Percentiles rank a stretch among this genome's conserved stretches.
Conservation (phyloP, 2,888 invertebrate genomes). For the Archips xylosteana region DNA sequence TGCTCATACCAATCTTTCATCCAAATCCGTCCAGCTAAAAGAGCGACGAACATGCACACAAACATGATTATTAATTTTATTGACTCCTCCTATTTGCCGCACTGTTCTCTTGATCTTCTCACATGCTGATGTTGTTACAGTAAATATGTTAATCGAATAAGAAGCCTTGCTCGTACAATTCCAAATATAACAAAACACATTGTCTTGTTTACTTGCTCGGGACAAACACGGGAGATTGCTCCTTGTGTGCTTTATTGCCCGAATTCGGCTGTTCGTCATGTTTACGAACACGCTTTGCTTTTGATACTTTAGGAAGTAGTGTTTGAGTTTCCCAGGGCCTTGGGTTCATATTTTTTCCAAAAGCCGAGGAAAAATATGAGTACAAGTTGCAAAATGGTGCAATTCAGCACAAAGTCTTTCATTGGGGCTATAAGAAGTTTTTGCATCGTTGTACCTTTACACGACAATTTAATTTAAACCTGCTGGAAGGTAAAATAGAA, state of each 20-base stretch:
- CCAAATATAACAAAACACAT: constrained; percentile 33
- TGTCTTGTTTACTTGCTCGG: constrained; percentile 24
- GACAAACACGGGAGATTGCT: constrained; percentile 15
- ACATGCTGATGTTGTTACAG: not conserved
- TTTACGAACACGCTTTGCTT: constrained; percentile 19
- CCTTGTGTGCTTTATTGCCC: constrained; percentile 22
- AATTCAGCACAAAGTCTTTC: too few species aligned
- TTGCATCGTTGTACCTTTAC: too few species aligned
- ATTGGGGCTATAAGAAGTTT: too few species aligned
- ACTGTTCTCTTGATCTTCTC: not conserved
- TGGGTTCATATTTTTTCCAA: not conserved
- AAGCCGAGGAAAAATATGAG: too few species aligned
- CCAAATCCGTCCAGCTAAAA: too few species aligned
- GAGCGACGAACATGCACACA: too few species aligned
- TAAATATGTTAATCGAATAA: constrained; percentile 31
- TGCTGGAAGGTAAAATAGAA: too few species aligned
- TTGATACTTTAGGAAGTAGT: constrained; percentile 23
- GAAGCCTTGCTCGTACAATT: constrained; percentile 9
- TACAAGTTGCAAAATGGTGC: too few species aligned
- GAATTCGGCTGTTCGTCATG: constrained; percentile 21
- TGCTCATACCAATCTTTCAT: too few species aligned
- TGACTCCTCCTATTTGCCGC: too few species aligned
- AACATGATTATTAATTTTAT: too few species aligned
- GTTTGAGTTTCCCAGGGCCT: constrained; percentile 18
- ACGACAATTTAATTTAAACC: too few species aligned